Evolutionary conservation across 2,113 vertebrate genomes (phyloP), one percentile per base, ranked within the genome.

Genomic region (Perca schrenkii): DNA sequence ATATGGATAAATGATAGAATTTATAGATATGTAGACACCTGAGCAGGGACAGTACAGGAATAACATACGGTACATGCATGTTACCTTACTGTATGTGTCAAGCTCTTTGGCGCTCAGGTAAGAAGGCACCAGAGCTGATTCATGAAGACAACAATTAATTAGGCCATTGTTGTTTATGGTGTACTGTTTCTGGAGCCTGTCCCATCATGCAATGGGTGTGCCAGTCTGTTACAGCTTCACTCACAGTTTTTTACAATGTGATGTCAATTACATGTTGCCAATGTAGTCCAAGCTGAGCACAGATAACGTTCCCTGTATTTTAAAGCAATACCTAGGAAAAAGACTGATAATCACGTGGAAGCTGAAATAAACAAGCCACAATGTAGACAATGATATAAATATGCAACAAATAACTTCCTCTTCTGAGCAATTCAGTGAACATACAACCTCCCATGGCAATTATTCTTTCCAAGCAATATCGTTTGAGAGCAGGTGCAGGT

Each of bases 401-500:
- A 43, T 4, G 17, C 7, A 31, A 12, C 54, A 25, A 57, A 65
- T 0, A 40, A 15, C 3, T 31, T 63, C 16, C 6, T 56, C 40
- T 8, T 31, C 1, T 19, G 7, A 46, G 40, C 17, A 56, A 58
- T 76, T 70, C 15, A 73, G 17, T 66, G 28, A 46, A 58, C n/a
- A 31, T 34, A 49, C 58, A 63, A 6, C 28, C 15, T 77, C 28
- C 66, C 19, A 2, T 56, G 46, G 34, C n/a, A 77, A 76, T 79
- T n/a, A 62, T 57, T 82, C 70, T 78, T 64, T 80, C 22, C 21
- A 3, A 50, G 50, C 25, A 62, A 34, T 36, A 6, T 21, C 62
- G 36, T 64, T 58, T 50, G 62, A 76, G 74, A 77, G 78, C 69
- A 74, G 50, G 63, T 56, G 68, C n/a, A 53, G 74, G 49, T 73